These are phyloP conservation scores for Eira barbara DNA, from an alignment of 2,113 vertebrate genomes.

Conservation along the genomic window DNA sequence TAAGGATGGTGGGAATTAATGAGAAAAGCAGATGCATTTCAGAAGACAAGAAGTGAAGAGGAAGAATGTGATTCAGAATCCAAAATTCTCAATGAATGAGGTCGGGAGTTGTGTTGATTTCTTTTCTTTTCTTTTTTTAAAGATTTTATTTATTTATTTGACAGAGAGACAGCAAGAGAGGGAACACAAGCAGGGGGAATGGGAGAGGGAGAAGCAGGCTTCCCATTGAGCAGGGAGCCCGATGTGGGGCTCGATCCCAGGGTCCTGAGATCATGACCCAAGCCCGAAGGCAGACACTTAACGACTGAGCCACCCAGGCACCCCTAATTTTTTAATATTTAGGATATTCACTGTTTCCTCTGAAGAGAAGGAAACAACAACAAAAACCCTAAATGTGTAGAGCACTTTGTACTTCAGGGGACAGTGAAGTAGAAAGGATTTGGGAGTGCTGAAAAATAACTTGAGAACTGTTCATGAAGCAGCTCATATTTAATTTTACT, in stretches of 20 bases:
- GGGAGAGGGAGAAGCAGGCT: no score
- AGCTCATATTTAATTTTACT: background rate
- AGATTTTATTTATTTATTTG: no score
- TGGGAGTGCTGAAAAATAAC: background rate
- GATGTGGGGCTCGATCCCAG: no score
- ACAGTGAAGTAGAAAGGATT: background rate
- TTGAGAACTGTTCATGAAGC: background rate
- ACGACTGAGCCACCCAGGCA: no score
- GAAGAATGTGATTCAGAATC: background rate
- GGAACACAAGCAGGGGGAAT: no score
- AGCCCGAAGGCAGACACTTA: no score
- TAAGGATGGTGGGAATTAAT: accelerated
- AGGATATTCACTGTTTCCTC: background rate
- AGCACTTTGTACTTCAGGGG: background rate
- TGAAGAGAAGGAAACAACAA: background rate
- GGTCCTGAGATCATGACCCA: no score
- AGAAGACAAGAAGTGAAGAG: background rate
- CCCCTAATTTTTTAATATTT: background rate
- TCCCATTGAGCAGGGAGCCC: no score
- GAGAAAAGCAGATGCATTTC: background rate
- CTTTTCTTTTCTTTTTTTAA: no score
- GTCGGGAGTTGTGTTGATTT: no score
- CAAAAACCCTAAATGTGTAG: background rate
- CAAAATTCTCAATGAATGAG: background rate
- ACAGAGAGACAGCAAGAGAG: no score